phyloP scores from a whole-genome alignment of 1,140 invertebrate species.

The Drosophila athabasca region DNA sequence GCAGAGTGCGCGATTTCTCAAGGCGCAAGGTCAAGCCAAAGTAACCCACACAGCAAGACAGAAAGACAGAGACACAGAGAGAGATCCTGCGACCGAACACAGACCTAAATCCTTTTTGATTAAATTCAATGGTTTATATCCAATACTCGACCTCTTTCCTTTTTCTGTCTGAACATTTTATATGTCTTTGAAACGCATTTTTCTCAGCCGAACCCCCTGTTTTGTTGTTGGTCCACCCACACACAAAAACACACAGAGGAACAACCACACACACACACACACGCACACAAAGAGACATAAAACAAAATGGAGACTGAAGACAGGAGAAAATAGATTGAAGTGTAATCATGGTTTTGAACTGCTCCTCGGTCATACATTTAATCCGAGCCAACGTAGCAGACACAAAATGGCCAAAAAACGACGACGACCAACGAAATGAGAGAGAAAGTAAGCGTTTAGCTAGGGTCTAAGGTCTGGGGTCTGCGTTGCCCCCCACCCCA shows the following conservation, averaged over 20 bases:
- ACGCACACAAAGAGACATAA: constrained; percentile 57
- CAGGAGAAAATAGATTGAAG: constrained; percentile 77
- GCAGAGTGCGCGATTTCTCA: constrained; percentile 68
- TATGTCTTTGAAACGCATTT: constrained; percentile 81
- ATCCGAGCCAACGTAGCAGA: constrained; percentile 76
- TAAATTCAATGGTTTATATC: constrained; percentile 83
- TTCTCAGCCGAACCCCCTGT: constrained; percentile 62
- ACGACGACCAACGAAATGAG: constrained; percentile 61
- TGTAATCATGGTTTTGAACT: constrained; percentile 82
- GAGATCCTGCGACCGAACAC: constrained; percentile 3
- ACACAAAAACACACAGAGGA: constrained; percentile 7
- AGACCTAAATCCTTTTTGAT: constrained; percentile 79
- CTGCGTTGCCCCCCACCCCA: not conserved
- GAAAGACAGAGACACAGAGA: constrained; percentile 8
- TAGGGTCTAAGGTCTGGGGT: not conserved
- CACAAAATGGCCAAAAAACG: constrained; percentile 65
- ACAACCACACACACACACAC: constrained; percentile 9
- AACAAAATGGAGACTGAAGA: constrained; percentile 73
- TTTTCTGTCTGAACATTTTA: constrained; percentile 63
- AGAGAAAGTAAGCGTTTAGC: constrained; percentile 70
- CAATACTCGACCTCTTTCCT: constrained; percentile 60
- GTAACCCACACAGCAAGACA: constrained; percentile 56
- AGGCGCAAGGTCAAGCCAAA: constrained; percentile 70
- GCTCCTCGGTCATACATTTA: constrained; percentile 78
- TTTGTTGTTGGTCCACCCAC: constrained; percentile 15